Conservation (phyloP, 2,113 vertebrate genomes). For the Cavia aperea region DNA sequence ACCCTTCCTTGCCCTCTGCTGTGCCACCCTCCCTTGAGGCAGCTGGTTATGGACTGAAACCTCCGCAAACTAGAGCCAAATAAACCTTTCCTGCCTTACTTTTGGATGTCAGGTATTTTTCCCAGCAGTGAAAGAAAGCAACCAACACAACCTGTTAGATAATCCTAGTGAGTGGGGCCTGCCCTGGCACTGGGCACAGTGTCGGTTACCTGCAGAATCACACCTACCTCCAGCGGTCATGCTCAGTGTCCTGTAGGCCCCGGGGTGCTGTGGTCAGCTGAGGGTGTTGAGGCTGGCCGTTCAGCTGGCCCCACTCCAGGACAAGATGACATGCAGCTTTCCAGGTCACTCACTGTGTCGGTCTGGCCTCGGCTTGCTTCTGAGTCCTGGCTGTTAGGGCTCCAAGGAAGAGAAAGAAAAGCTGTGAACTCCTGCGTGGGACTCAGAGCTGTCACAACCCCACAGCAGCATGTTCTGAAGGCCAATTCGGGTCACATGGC, state of each 20-base stretch:
- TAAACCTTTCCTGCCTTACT: no score
- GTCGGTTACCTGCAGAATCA: background rate
- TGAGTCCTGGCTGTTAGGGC: rapidly evolving
- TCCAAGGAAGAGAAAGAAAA: background rate
- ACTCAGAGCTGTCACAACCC: background rate
- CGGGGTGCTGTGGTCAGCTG: background rate
- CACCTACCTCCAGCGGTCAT: background rate
- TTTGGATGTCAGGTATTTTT: no score
- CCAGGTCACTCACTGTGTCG: background rate
- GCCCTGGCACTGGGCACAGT: no score
- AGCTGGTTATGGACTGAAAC: no score
- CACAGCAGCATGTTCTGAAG: rapidly evolving
- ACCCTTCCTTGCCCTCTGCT: no score
- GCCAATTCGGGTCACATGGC: background rate
- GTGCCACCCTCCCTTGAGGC: no score
- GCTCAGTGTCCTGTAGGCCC: rapidly evolving
- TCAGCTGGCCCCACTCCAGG: no score
- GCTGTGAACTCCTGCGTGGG: rapidly evolving
- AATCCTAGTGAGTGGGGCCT: background rate
- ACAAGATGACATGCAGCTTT: no score
- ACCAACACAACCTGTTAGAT: no score
- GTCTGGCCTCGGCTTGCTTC: background rate
- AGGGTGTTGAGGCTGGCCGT: background rate
- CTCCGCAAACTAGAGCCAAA: no score
- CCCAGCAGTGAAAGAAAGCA: no score